Evolutionary conservation across 1,140 invertebrate species (phyloP).

Genomic region (Aricia agestis): DNA sequence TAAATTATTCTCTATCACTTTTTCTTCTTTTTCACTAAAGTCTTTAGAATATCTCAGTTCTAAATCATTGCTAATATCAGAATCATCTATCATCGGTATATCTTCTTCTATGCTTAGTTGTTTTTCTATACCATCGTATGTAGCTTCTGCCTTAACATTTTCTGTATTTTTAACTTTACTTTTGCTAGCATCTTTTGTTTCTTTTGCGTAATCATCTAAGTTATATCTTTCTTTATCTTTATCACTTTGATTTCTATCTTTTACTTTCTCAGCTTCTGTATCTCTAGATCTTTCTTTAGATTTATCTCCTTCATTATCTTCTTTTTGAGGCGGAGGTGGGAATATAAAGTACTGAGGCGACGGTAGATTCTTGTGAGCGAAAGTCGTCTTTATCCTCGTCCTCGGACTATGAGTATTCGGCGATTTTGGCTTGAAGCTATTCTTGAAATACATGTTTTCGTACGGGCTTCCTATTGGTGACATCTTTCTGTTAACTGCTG

Average conservation of each 20-base stretch:
- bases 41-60: constrained; percentile 70
- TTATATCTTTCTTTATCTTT: neutral
- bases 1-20: constrained; percentile 50
- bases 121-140: constrained; percentile 65
- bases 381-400: constrained; percentile 80
- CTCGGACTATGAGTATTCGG: constrained; percentile 76
- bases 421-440: constrained; percentile 72
- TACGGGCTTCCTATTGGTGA: constrained; percentile 72
- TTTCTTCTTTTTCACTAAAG: constrained; percentile 48
- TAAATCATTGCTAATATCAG: constrained; percentile 64
- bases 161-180: no score
- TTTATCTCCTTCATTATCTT: constrained; percentile 33
- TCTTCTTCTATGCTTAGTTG: constrained; percentile 73
- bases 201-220: no score
- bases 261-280: constrained; percentile 17
- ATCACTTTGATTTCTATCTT: constrained; percentile 16
- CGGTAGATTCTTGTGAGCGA: constrained; percentile 67
- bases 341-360: constrained; percentile 74
- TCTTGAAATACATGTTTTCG: constrained; percentile 73
- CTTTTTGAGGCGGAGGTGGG: constrained; percentile 59
- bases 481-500: constrained; percentile 29
- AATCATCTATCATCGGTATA: constrained; percentile 75
- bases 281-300: neutral
- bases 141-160: neutral
- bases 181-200: no score